Conservation (phyloP, 2,113 vertebrate genomes). For the Nettapus auritus region DNA sequence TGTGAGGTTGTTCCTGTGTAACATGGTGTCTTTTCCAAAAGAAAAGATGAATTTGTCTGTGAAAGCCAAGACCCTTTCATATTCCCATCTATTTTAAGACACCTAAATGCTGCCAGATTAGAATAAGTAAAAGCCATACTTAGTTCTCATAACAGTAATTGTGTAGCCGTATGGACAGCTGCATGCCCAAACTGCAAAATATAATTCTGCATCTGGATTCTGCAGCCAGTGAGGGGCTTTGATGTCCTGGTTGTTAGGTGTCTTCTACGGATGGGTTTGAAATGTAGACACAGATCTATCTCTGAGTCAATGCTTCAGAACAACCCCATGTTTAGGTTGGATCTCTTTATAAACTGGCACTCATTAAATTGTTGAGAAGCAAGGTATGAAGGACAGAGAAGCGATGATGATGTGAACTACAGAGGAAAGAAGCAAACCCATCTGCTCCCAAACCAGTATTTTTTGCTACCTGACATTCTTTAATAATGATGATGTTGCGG, state of each 20-base stretch:
- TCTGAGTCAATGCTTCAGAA: not conserved
- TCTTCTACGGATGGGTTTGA: not conserved
- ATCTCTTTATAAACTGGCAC: not conserved
- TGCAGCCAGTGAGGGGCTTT: not conserved
- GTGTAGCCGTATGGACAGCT: not conserved
- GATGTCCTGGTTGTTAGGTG: not conserved
- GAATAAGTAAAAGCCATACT: not conserved
- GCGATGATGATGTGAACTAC: not conserved
- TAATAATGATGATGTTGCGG: not conserved
- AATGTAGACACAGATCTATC: not conserved
- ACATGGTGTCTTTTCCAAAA: not conserved
- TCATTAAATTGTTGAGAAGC: not conserved
- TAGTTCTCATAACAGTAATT: not conserved
- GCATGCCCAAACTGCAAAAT: not conserved
- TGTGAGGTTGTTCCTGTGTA: not conserved
- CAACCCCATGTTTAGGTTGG: not conserved
- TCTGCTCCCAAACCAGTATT: not conserved
- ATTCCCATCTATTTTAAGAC: not conserved
- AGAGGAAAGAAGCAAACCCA: not conserved
- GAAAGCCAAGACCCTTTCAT: not conserved
- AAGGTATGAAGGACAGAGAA: not conserved
- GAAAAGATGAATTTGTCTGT: not conserved
- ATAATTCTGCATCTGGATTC: not conserved
- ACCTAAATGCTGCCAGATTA: not conserved
- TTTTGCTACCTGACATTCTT: not conserved